Percentiles rank a stretch among this genome's conserved stretches.
phyloP scores from a whole-genome alignment of 2,888 invertebrate species.

The Octonoba sinensis region DNA sequence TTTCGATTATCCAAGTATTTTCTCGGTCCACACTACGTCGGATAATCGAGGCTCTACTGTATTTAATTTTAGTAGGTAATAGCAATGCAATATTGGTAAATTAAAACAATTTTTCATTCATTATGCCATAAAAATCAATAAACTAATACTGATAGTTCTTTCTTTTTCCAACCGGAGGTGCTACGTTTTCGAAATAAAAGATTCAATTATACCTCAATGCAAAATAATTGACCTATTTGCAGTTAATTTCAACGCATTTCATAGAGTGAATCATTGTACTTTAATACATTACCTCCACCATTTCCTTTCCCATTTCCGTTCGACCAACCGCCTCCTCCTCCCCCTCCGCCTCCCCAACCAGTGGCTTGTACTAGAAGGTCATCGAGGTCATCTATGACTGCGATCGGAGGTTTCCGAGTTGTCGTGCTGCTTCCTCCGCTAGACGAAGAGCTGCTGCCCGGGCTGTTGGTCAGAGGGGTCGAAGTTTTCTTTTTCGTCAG shows the following conservation, averaged over 20 bases:
- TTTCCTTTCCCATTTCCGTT: conserved; percentile 18
- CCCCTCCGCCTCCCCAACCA: conserved; percentile 36
- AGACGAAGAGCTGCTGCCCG: not conserved
- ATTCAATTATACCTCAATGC: too few species aligned
- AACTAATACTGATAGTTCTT: too few species aligned
- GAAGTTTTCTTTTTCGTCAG: conserved; percentile 56
- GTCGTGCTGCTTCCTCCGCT: conserved; percentile 17
- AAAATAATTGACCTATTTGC: too few species aligned
- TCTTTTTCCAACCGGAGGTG: too few species aligned
- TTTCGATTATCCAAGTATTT: too few species aligned
- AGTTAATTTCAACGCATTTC: not conserved
- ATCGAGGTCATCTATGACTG: conserved; percentile 45
- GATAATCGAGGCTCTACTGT: too few species aligned
- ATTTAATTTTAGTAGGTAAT: too few species aligned
- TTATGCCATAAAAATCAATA: too few species aligned
- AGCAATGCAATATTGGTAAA: too few species aligned
- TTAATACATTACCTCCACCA: conserved; percentile 17
- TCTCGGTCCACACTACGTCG: too few species aligned
- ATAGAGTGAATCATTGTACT: not conserved
- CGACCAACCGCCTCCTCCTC: conserved; percentile 17
- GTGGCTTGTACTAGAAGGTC: conserved; percentile 55
- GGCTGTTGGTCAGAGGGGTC: not conserved
- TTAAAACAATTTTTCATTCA: too few species aligned
- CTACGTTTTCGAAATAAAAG: too few species aligned
- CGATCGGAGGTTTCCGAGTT: conserved; percentile 36